Conservation (phyloP, 2,888 invertebrate genomes). For the Megalurothrips usitatus region DNA sequence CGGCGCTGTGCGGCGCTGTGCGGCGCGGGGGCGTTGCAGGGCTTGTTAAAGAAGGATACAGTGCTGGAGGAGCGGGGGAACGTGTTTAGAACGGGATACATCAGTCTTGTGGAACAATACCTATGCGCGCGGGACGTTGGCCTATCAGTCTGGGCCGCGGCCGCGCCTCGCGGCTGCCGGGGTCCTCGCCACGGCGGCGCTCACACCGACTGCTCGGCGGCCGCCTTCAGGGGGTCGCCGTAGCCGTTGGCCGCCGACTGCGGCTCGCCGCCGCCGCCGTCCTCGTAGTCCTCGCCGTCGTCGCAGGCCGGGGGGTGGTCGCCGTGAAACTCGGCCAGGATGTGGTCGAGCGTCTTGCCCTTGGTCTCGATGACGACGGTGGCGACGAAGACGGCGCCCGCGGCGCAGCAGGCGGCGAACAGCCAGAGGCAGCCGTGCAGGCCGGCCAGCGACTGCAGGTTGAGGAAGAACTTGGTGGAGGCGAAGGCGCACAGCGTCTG, state of each 20-base stretch:
- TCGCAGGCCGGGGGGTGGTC: not conserved
- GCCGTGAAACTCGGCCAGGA: conserved; percentile 21
- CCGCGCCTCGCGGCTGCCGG: not conserved
- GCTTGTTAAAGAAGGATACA: too few relatives aligned
- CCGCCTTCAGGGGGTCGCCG: not conserved
- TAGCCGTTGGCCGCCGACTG: not conserved
- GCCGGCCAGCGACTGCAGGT: conserved; percentile 39
- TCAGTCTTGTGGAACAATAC: conserved; percentile 10
- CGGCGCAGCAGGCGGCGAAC: conserved; percentile 40
- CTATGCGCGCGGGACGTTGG: not conserved
- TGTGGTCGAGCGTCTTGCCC: conserved; percentile 2
- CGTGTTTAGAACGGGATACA: too few relatives aligned
- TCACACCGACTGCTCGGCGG: not conserved
- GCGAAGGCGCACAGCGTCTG: conserved; percentile 43
- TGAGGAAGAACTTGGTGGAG: conserved; percentile 42
- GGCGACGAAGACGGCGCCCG: not conserved
- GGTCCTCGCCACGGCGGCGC: not conserved
- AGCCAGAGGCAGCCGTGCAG: conserved; percentile 44
- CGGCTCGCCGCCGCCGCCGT: not conserved
- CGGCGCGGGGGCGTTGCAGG: too few relatives aligned
- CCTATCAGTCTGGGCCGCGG: not conserved
- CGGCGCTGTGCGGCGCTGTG: too few relatives aligned
- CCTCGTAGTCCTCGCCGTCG: conserved; percentile 1
- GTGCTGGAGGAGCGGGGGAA: too few relatives aligned
- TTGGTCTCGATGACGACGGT: not conserved